Percentiles rank a stretch among this genome's conserved stretches.
phyloP scores from a whole-genome alignment of 2,888 invertebrate species.

The Dicranocentrus wangi region DNA sequence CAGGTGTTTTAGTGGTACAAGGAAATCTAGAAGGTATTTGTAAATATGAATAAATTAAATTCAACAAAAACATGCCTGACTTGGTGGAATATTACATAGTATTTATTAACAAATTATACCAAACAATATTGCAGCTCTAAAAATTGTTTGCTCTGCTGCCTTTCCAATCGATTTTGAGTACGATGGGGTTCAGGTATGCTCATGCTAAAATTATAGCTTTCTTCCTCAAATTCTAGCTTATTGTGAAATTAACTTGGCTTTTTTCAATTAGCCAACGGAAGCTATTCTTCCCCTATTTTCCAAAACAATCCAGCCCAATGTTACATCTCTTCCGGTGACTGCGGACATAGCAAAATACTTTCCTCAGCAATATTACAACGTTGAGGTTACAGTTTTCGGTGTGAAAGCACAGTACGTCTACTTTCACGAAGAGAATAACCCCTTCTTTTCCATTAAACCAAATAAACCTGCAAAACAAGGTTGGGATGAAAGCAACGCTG shows the following conservation, averaged over 20 bases:
- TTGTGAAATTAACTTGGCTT: neutral
- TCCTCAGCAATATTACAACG: neutral
- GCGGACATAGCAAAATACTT: neutral
- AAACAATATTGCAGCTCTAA: neutral
- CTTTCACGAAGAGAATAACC: slow-evolving; percentile 12
- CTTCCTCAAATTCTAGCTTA: neutral
- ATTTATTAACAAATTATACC: neutral
- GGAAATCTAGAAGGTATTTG: slow-evolving; percentile 20
- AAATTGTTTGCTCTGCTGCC: slow-evolving; percentile 5
- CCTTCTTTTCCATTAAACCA: slow-evolving; percentile 21
- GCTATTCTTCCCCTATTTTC: slow-evolving; percentile 14
- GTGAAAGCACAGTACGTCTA: slow-evolving; percentile 8
- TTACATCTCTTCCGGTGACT: neutral
- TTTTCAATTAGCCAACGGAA: slow-evolving; percentile 12
- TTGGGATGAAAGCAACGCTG: neutral
- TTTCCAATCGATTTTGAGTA: slow-evolving; percentile 28
- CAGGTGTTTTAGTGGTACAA: neutral
- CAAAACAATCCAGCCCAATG: neutral
- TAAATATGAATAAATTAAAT: neutral
- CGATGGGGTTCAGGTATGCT: slow-evolving; percentile 19
- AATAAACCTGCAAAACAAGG: neutral
- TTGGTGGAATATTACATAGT: neutral
- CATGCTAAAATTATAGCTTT: neutral
- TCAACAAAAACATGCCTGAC: neutral
- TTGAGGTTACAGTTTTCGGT: slow-evolving; percentile 15